phyloP scores from a whole-genome alignment of 2,797 vertebrate species.

The Malacoraja senta region DNA sequence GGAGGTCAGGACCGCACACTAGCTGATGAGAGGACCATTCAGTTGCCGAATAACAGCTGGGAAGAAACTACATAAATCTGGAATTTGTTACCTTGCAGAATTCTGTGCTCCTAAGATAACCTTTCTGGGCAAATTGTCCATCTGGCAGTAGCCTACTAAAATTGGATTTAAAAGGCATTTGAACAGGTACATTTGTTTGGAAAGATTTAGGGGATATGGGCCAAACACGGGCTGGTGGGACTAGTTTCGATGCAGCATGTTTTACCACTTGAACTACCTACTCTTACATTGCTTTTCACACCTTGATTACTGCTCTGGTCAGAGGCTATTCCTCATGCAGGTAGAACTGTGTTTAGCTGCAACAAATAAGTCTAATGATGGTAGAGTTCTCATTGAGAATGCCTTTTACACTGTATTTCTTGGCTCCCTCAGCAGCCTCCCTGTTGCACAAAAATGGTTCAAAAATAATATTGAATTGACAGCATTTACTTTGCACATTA shows the following conservation, averaged over 20 bases:
- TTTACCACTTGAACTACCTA: neutral
- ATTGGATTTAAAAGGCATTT: neutral
- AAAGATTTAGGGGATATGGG: no score
- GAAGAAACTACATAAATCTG: no score
- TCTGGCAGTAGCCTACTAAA: neutral
- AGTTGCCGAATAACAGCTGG: no score
- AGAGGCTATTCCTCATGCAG: neutral
- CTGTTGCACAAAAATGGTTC: neutral
- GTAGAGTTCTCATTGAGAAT: neutral
- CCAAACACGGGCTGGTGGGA: no score
- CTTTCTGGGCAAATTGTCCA: neutral
- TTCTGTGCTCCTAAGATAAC: neutral
- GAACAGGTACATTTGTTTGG: no score
- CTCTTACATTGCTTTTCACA: neutral
- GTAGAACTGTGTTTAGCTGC: neutral
- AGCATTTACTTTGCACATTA: no score
- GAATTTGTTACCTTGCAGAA: neutral
- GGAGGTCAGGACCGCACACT: no score
- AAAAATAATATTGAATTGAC: neutral
- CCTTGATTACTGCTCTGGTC: neutral
- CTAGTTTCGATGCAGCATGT: neutral
- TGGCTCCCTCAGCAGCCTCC: neutral
- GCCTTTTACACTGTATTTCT: neutral
- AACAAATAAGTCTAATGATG: neutral
- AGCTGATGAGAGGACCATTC: no score